Base-by-base conservation (phyloP, 2,888 invertebrate species). In the Amitus sp. region DNA sequence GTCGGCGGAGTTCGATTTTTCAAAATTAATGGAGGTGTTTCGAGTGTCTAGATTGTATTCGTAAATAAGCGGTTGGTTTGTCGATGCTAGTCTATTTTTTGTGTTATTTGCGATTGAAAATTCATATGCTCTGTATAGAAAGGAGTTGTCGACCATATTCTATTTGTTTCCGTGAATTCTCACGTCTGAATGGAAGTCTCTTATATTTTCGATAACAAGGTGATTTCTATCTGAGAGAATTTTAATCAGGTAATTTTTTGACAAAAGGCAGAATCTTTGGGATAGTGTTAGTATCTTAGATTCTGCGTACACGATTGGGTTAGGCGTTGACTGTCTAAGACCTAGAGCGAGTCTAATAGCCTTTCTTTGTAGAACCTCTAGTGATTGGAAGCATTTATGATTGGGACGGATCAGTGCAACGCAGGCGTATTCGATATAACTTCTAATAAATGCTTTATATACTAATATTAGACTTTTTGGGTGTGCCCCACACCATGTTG, bases 401-500 rank as follows among this genome's bases (percentile, higher is more conserved):
- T 30, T 30, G 5, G 30, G 2, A 10, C 30, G 6, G 5, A 30
- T 10, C n/a, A 30, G 2, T 2, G 30, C 3, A 9, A 30, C n/a
- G 3, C 10, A 12, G 4, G 19, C 27, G 30, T 50, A 51, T 34
- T 50, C 57, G 4, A 57, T 0, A 1, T 27, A 20, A 4, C n/a
- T 2, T 20, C 51, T 9, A 0, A 51, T 34, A 6, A 47, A 33
- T 1, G 42, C 6, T n/a, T 12, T 57, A n/a, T 51, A 52, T 6
- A 58, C 51, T 9, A 9, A 43, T 7, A 47, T 4, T 43, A 58
- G 42, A 1, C 37, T 10, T 48, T 34, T 58, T n/a, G 58, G 58
- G 19, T 52, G 17, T 2, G 58, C 47, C 4, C 58, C 43, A 51
- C 52, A 58, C 6, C 40, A 12, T 19, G 47, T 58, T 37, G 47